Percentiles rank a stretch among this genome's conserved stretches.
Conservation (phyloP, 2,888 invertebrate genomes). For the Keiferia lycopersicella region DNA sequence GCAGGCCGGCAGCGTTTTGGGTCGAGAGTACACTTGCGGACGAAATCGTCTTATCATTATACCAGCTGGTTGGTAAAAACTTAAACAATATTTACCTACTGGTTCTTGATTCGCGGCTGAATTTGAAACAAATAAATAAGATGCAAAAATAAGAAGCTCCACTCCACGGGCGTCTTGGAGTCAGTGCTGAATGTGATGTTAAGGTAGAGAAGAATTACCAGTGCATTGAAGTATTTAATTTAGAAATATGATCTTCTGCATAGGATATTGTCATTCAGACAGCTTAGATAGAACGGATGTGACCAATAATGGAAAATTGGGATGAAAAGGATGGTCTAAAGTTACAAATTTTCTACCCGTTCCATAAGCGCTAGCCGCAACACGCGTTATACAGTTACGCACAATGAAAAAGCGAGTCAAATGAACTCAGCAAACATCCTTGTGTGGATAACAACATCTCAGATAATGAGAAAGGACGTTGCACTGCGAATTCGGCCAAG, state of each 20-base stretch:
- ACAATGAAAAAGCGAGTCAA: slow-evolving; percentile 9
- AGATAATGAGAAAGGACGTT: slow-evolving; percentile 49
- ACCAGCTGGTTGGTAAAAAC: slow-evolving; percentile 17
- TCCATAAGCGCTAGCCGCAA: neutral
- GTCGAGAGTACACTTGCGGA: slow-evolving; percentile 16
- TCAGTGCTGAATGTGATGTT: neutral
- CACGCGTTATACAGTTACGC: neutral
- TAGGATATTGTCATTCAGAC: neutral
- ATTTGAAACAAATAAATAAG: neutral
- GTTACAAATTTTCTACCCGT: neutral
- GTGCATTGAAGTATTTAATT: neutral
- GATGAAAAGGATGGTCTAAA: neutral
- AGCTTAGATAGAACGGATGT: neutral
- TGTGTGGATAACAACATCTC: slow-evolving; percentile 21
- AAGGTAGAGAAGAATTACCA: neutral
- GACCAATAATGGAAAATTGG: slow-evolving; percentile 2
- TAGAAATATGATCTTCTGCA: neutral
- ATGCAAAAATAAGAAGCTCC: no score
- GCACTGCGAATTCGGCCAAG: slow-evolving; percentile 65
- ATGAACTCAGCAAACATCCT: slow-evolving; percentile 28
- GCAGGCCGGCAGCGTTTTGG: neutral
- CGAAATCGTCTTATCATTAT: slow-evolving; percentile 6
- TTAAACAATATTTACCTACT: slow-evolving; percentile 14
- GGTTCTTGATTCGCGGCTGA: neutral
- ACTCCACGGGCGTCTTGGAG: no score